Percentiles rank a stretch among this genome's conserved stretches.
phyloP scores from a whole-genome alignment of 2,797 vertebrate species.

The Fundulus diaphanus region DNA sequence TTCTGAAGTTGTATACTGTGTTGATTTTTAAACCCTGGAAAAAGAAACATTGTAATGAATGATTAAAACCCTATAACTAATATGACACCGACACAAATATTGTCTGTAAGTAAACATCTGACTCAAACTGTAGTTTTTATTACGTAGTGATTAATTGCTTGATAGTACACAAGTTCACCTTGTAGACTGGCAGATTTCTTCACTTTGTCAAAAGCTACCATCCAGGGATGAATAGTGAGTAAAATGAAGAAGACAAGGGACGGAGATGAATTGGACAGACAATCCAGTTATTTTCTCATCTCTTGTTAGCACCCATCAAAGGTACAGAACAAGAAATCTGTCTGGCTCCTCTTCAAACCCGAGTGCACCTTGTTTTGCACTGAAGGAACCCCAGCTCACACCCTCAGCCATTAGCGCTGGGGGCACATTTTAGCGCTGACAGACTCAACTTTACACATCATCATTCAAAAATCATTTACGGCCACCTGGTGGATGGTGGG shows the following conservation, averaged over 20 bases:
- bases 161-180: no score
- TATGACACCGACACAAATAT: no score
- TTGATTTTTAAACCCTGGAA: no score
- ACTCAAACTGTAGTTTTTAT: no score
- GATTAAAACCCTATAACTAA: no score
- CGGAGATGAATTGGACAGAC: background rate
- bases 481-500: conserved; percentile 1
- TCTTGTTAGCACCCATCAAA: background rate
- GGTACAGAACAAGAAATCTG: background rate
- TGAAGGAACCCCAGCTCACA: background rate
- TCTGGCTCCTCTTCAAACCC: background rate
- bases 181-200: background rate
- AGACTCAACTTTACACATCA: background rate
- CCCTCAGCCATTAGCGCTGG: background rate
- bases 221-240: background rate
- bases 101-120: no score
- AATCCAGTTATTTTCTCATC: background rate
- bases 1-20: no score
- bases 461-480: conserved; percentile 6
- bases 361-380: background rate
- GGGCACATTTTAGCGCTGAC: background rate
- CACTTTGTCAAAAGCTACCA: no score
- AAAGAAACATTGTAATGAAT: no score
- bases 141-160: no score
- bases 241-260: background rate